Percentiles rank a stretch among this genome's conserved stretches.
These are phyloP conservation scores for Microcebus ravelobensis DNA, from an alignment of 2,113 vertebrate genomes.

Conservation along the genomic window DNA sequence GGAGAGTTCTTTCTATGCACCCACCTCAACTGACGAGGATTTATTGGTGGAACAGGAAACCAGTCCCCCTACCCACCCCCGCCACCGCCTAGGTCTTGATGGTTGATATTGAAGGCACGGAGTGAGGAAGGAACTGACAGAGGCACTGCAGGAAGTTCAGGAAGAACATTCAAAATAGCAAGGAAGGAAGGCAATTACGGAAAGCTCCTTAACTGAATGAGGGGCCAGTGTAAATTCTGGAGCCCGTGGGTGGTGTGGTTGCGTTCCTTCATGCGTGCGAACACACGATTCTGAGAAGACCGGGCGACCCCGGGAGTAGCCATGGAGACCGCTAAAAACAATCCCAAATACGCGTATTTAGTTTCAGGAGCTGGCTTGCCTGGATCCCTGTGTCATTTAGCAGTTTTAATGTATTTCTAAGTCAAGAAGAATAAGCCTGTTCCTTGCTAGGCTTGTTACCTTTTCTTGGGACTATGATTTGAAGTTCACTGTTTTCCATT, in stretches of 20 bases:
- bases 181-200: slow-evolving; percentile 26
- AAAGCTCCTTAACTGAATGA: background rate
- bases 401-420: slow-evolving; percentile 13
- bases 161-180: slow-evolving; percentile 11
- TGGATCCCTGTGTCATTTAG: background rate
- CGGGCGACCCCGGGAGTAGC: background rate
- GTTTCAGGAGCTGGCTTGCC: slow-evolving; percentile 23
- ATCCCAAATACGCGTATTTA: slow-evolving; percentile 53
- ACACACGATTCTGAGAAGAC: slow-evolving; percentile 20
- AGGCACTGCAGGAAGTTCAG: background rate
- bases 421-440: background rate
- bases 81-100: background rate
- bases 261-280: background rate
- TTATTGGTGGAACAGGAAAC: background rate
- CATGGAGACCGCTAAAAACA: slow-evolving; percentile 62
- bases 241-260: slow-evolving; percentile 49
- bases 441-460: background rate
- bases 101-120: background rate
- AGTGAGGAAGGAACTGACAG: background rate
- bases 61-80: background rate
- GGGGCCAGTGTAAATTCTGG: slow-evolving; percentile 35
- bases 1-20: background rate
- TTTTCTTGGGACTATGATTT: background rate
- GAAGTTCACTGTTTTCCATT: background rate
- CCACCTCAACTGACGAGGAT: background rate